Percentiles rank a stretch among this genome's conserved stretches.
phyloP scores from a whole-genome alignment of 2,888 invertebrate genomes.

The Drosophila ezoana region DNA sequence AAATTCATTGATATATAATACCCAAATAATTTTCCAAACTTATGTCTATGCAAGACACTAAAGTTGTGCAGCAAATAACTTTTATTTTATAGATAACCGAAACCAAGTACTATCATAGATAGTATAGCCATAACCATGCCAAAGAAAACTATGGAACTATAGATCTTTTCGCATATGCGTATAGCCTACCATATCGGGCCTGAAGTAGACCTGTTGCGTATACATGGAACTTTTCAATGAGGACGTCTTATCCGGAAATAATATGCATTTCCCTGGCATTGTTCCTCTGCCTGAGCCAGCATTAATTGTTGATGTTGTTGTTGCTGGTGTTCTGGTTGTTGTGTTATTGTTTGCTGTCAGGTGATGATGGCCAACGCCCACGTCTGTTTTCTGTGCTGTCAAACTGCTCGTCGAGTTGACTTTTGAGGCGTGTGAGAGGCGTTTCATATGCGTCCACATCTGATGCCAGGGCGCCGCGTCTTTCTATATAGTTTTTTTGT shows the following conservation, averaged over 20 bases:
- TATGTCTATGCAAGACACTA: not conserved
- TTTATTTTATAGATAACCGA: slow-evolving; percentile 25
- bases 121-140: slow-evolving; percentile 67
- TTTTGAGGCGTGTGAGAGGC: slow-evolving; percentile 83
- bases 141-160: slow-evolving; percentile 48
- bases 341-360: slow-evolving; percentile 40
- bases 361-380: slow-evolving; percentile 71
- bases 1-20: not conserved
- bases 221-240: slow-evolving; percentile 79
- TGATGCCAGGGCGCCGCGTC: slow-evolving; percentile 84
- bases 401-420: slow-evolving; percentile 83
- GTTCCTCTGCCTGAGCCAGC: slow-evolving; percentile 34
- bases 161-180: slow-evolving; percentile 40
- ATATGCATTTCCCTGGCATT: slow-evolving; percentile 74
- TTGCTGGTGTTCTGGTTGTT: slow-evolving; percentile 36
- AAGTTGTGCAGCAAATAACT: not conserved
- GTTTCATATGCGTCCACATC: slow-evolving; percentile 84
- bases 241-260: slow-evolving; percentile 80
- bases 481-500: slow-evolving; percentile 74
- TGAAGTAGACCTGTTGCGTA: slow-evolving; percentile 80
- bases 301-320: slow-evolving; percentile 36
- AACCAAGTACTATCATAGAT: slow-evolving; percentile 37
- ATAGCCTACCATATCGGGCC: slow-evolving; percentile 82
- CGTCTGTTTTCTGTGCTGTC: slow-evolving; percentile 82
- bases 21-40: not conserved